A percentile compares a stretch with the other conserved stretches of the same genome.
Evolutionary conservation across 2,113 vertebrate species (phyloP).

Genomic region (Prolemur simus): DNA sequence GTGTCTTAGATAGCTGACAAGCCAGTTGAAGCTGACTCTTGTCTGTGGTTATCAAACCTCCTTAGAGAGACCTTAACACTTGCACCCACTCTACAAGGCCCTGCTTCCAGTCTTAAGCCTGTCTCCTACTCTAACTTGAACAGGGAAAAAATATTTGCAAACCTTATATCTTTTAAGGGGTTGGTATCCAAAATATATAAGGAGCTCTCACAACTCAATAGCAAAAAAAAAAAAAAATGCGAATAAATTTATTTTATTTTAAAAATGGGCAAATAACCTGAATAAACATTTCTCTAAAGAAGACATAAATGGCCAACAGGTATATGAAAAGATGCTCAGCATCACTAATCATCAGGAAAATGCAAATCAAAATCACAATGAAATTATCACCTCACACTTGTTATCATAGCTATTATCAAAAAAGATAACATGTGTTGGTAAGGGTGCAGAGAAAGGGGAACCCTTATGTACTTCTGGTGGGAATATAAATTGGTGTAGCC

Average conservation of each 20-base stretch:
- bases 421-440: not conserved
- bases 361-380: not conserved
- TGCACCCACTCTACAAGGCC: too few relatives aligned
- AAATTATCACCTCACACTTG: not conserved
- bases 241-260: too few relatives aligned
- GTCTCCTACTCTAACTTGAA: too few relatives aligned
- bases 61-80: too few relatives aligned
- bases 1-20: too few relatives aligned
- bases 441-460: not conserved
- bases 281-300: not conserved
- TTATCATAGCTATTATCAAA: not conserved
- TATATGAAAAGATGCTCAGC: not conserved
- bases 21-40: too few relatives aligned
- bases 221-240: not conserved
- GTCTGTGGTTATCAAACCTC: too few relatives aligned
- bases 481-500: not conserved
- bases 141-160: not conserved
- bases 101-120: too few relatives aligned
- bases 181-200: not conserved
- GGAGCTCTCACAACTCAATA: not conserved
- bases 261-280: not conserved
- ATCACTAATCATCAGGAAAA: not conserved
- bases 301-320: not conserved
- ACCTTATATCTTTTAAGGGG: not conserved
- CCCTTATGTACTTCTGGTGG: not conserved